phyloP scores from a whole-genome alignment of 2,888 invertebrate genomes.

The Apocheima hispidaria region DNA sequence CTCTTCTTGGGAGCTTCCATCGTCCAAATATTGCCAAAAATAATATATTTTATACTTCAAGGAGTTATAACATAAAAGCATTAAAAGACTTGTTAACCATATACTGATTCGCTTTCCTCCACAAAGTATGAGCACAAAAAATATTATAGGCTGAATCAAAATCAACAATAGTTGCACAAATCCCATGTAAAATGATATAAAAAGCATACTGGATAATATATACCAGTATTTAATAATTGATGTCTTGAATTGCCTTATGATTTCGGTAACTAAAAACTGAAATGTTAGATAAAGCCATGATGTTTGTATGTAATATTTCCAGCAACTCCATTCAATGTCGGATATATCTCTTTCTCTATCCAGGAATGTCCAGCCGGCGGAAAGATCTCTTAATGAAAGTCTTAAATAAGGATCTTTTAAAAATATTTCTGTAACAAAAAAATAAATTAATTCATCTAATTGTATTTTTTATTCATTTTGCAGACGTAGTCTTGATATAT shows the following conservation, averaged over 20 bases:
- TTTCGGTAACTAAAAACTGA: conserved; percentile 85
- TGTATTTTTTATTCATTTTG: too few species aligned
- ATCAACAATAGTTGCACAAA: conserved; percentile 79
- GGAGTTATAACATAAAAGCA: conserved; percentile 82
- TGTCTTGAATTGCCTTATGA: conserved; percentile 63
- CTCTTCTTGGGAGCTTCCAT: conserved; percentile 76
- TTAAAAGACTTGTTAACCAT: conserved; percentile 84
- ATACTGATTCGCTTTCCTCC: conserved; percentile 78
- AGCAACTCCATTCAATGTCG: conserved; percentile 90
- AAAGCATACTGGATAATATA: conserved; percentile 77
- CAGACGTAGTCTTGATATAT: too few species aligned
- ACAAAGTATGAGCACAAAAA: conserved; percentile 69
- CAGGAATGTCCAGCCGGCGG: conserved; percentile 85
- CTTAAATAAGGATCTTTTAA: conserved; percentile 52
- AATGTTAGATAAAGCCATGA: conserved; percentile 85
- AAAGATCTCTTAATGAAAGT: conserved; percentile 77
- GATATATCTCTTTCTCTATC: conserved; percentile 87
- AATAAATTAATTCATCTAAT: too few species aligned
- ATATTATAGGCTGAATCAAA: conserved; percentile 85
- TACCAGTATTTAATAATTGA: conserved; percentile 83
- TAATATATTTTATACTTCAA: conserved; percentile 76
- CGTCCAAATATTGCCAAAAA: conserved; percentile 78
- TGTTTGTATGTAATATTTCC: conserved; percentile 83
- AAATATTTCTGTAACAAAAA: conserved; percentile 65
- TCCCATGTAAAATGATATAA: conserved; percentile 79